Percentiles rank a stretch among this genome's conserved stretches.
These are phyloP conservation scores for Cephus spinipes DNA, from an alignment of 2,888 invertebrate genomes.

Conservation along the genomic window DNA sequence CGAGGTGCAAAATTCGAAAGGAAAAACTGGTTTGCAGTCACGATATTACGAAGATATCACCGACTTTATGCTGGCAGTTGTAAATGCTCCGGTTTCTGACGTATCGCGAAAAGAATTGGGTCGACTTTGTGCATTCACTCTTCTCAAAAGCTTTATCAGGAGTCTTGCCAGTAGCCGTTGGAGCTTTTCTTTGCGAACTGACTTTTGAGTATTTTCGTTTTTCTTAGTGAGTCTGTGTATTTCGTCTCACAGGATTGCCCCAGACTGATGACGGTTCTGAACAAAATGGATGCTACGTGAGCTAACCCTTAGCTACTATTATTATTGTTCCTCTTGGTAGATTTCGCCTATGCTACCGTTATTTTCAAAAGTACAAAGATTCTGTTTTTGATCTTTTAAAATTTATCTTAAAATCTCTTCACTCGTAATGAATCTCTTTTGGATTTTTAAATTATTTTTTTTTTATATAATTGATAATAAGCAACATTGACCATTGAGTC, in stretches of 20 bases:
- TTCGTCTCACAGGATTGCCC: not conserved
- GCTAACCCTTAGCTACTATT: not conserved
- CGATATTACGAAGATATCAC: not conserved
- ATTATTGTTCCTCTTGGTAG: not conserved
- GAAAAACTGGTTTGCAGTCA: not conserved
- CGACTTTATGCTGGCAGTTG: not conserved
- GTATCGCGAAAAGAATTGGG: conserved; percentile 2
- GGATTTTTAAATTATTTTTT: no score
- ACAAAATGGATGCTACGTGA: not conserved
- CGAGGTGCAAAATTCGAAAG: not conserved
- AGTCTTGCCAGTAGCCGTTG: not conserved
- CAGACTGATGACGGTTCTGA: not conserved
- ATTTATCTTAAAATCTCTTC: no score
- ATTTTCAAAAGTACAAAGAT: not conserved
- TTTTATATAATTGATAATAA: no score
- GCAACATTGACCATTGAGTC: no score
- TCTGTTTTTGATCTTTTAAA: not conserved
- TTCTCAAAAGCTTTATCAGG: not conserved
- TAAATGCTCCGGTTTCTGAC: not conserved
- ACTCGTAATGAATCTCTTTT: no score
- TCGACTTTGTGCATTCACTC: not conserved
- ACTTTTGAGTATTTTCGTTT: not conserved
- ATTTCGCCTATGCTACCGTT: not conserved
- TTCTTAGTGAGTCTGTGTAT: not conserved
- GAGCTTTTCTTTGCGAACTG: not conserved